Base-by-base conservation (phyloP, 2,113 vertebrate species). In the Platysternon megacephalum region DNA sequence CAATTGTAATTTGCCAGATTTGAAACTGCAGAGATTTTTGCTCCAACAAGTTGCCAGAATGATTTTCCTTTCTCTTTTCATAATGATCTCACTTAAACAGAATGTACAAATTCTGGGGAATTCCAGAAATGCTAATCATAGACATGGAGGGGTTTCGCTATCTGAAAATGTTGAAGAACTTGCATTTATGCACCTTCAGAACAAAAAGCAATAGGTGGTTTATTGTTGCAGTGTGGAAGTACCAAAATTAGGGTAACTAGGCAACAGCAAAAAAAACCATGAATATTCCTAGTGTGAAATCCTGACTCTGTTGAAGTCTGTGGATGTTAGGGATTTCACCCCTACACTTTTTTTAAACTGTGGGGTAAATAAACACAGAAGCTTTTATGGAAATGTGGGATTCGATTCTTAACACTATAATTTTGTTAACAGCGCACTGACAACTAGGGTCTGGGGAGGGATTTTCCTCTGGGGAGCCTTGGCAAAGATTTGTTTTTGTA, bases 331-430 rank as follows among this genome's bases (percentile, higher is more conserved):
- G 46, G 51, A 51, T 7, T 82, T 13, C 1, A 0, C 32, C 14
- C 16, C 68, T 42, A 39, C n/a, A 24, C 8, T 72, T 39, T 3
- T 72, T 39, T 39, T 72, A 22, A 72, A 39, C 17, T n/a, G 21
- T 3, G 84, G 39, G 48, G 74, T 85, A 92, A 88, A 89, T 58
- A 65, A 58, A 78, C 81, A 88, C 72, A 7, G 52, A 32, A 79
- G 6, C 39, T 39, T 39, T 82, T 93, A 79, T 42, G n/a, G 42
- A 91, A 39, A 78, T n/a, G 48, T 35, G 44, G 85, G 35, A 16
- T 96, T 89, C 91, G 84, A 86, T 95, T 93, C 94, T 52, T 91
- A 49, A 58, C 52, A 21, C 19, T 39, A 39, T 22, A 61, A 3
- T 91, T 72, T 4, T 91, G 74, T 88, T 94, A 16, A 14, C 91